Evolutionary conservation across 1,140 invertebrate genomes (phyloP).

Genomic region (Eumaeus atala): DNA sequence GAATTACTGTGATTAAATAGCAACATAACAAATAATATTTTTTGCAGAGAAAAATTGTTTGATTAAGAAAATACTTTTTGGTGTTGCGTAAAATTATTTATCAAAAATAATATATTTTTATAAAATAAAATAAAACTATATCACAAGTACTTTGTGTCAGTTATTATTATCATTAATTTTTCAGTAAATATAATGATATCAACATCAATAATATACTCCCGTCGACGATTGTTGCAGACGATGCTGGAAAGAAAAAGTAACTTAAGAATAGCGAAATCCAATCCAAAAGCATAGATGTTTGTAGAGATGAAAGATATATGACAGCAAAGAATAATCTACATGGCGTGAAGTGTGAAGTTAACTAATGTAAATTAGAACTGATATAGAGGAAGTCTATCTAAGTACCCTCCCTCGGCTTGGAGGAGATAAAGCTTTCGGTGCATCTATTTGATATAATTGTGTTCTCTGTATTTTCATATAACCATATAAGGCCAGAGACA

Average conservation of each 20-base stretch:
- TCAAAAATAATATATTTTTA: not conserved
- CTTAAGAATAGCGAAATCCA: not conserved
- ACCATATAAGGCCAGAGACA: too few relatives aligned
- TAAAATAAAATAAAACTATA: not conserved
- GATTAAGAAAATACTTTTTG: not conserved
- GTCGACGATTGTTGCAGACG: not conserved
- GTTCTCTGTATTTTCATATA: too few relatives aligned
- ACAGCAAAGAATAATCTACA: not conserved
- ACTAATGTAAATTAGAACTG: too few relatives aligned
- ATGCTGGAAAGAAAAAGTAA: not conserved
- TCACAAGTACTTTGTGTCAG: not conserved
- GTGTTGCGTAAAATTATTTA: not conserved
- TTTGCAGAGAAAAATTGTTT: too few relatives aligned
- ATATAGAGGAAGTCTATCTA: too few relatives aligned
- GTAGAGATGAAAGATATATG: not conserved
- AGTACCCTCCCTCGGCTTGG: too few relatives aligned
- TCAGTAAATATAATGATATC: not conserved
- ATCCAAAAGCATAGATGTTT: too few relatives aligned
- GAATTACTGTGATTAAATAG: too few relatives aligned
- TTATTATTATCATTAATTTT: not conserved
- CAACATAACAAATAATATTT: too few relatives aligned
- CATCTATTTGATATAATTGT: too few relatives aligned
- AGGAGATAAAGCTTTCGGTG: too few relatives aligned
- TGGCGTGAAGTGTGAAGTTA: too few relatives aligned
- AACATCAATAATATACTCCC: not conserved